Evolutionary conservation across 2,888 invertebrate genomes (phyloP).

Genomic region (Ennomos erosarius): DNA sequence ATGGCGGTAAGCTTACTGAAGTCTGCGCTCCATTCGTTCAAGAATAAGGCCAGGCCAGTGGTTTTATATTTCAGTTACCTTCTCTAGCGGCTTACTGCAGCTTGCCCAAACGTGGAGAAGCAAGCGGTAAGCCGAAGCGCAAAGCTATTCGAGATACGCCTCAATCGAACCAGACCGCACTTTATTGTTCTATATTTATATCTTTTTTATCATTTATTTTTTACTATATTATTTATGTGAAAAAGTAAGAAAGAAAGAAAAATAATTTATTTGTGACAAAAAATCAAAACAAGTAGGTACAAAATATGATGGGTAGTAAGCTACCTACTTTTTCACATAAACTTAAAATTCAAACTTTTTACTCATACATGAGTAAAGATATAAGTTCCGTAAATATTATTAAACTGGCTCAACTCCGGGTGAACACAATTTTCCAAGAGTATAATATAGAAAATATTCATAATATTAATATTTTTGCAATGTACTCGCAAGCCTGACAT

Average conservation of each 20-base stretch:
- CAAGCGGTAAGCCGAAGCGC: conserved; percentile 55
- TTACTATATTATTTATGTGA: no score
- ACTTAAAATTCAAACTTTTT: conserved; percentile 1
- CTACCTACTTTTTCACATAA: conserved; percentile 9
- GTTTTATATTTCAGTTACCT: conserved; percentile 69
- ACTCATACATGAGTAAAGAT: no score
- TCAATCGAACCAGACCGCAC: conserved; percentile 39
- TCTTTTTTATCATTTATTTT: no score
- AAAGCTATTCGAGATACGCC: conserved; percentile 47
- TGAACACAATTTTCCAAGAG: no score
- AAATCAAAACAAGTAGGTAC: no score
- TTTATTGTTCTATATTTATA: conserved; percentile 24
- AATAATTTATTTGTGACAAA: no score
- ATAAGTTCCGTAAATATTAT: no score
- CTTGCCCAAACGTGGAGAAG: conserved; percentile 44
- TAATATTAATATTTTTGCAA: no score
- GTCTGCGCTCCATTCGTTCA: conserved; percentile 27
- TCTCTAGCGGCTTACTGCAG: conserved; percentile 55
- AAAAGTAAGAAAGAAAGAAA: no score
- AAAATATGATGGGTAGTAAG: no score
- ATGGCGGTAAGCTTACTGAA: not conserved
- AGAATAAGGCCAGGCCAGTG: conserved; percentile 42
- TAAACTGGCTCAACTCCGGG: no score
- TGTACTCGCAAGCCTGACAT: no score
- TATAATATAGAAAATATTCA: not conserved